These are phyloP conservation scores for Dryadula phaetusa DNA, from an alignment of 2,888 invertebrate genomes.

Conservation along the genomic window DNA sequence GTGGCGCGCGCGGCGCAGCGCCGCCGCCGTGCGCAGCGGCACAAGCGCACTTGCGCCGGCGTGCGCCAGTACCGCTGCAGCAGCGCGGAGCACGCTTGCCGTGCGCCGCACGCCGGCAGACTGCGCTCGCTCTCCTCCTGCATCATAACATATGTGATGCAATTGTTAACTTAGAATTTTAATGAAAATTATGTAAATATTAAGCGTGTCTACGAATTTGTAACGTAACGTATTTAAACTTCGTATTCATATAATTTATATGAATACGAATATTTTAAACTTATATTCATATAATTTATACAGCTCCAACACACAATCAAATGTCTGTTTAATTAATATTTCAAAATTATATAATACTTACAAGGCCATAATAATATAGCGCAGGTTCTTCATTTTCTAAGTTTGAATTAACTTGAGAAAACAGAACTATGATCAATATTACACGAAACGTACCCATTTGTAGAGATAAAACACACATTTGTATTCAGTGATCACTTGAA, in stretches of 20 bases:
- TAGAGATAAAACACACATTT: conserved; percentile 23
- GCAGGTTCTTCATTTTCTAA: conserved; percentile 60
- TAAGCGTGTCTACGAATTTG: too few relatives aligned
- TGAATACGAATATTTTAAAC: too few relatives aligned
- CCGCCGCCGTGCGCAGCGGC: conserved; percentile 83
- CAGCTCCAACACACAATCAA: too few relatives aligned
- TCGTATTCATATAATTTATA: too few relatives aligned
- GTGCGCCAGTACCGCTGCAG: conserved; percentile 84
- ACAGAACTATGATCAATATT: conserved; percentile 53
- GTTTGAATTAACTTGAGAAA: conserved; percentile 45
- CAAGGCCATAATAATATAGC: conserved; percentile 74
- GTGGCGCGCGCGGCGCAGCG: conserved; percentile 62
- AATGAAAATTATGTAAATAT: too few relatives aligned
- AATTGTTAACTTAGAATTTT: too few relatives aligned
- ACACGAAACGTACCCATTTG: conserved; percentile 58
- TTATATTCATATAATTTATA: too few relatives aligned
- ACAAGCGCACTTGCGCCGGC: conserved; percentile 84
- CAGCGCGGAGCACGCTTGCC: conserved; percentile 82
- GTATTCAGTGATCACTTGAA: conserved; percentile 21
- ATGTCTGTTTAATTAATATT: too few relatives aligned
- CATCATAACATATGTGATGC: too few relatives aligned
- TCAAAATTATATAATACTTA: conserved; percentile 55
- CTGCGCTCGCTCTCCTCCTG: conserved; percentile 86
- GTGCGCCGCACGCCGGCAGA: conserved; percentile 75
- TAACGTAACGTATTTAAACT: too few relatives aligned